A percentile compares a stretch with the other conserved stretches of the same genome.
Evolutionary conservation across 2,113 vertebrate genomes (phyloP).

Genomic region (Donacobius atricapilla): DNA sequence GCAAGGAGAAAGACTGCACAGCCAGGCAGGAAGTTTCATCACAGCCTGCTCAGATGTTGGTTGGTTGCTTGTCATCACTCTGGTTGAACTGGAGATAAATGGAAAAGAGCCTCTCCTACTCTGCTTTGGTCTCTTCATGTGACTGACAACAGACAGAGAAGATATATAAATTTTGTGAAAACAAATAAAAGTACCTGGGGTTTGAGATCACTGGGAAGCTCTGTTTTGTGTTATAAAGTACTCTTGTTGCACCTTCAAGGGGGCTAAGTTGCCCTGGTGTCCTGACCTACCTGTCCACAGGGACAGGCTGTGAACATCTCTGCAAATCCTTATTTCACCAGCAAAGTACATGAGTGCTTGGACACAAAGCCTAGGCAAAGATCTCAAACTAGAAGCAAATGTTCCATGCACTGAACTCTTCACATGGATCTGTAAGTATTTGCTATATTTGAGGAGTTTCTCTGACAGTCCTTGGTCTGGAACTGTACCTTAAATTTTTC

Average conservation of each 20-base stretch:
- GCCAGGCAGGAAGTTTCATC: background rate
- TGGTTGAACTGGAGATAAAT: background rate
- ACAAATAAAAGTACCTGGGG: background rate
- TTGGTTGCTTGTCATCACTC: background rate
- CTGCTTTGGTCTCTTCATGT: background rate
- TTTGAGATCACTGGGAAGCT: background rate
- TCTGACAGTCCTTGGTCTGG: background rate
- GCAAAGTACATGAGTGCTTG: background rate
- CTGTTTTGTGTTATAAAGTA: background rate
- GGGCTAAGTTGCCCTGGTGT: background rate
- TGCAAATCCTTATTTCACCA: background rate
- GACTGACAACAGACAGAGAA: background rate
- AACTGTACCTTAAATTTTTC: background rate
- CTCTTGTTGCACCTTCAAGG: background rate
- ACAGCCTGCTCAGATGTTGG: background rate
- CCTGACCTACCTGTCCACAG: background rate
- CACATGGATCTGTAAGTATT: background rate
- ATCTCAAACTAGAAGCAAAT: background rate
- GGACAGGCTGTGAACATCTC: background rate
- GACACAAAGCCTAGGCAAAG: background rate
- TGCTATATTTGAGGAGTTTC: background rate
- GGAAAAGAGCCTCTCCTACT: background rate
- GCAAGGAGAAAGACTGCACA: background rate
- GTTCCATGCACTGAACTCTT: background rate
- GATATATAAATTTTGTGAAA: background rate